Percentiles rank a stretch among this genome's conserved stretches.
phyloP scores from a whole-genome alignment of 2,888 invertebrate species.

The Philereme vetulata region DNA sequence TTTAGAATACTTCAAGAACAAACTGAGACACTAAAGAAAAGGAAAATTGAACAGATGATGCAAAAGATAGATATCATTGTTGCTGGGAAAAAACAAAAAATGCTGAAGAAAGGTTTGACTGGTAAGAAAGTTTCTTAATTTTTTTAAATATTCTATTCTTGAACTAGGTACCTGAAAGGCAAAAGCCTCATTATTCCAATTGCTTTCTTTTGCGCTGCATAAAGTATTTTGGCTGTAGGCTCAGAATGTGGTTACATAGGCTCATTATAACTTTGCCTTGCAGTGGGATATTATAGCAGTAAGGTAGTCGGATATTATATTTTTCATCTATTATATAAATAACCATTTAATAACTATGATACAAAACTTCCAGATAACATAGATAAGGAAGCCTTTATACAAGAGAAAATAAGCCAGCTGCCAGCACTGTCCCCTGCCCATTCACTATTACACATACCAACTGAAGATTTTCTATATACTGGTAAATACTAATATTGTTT shows the following conservation, averaged over 20 bases:
- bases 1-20: conserved; percentile 70
- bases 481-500: conserved; percentile 46
- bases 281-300: no score
- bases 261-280: no score
- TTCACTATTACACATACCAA: conserved; percentile 88
- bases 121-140: conserved; percentile 38
- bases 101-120: conserved; percentile 77
- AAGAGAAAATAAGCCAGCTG: conserved; percentile 88
- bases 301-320: no score
- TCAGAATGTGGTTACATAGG: no score
- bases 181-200: no score
- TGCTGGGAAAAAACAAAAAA: conserved; percentile 89
- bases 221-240: no score
- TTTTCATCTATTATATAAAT: no score
- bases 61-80: conserved; percentile 89
- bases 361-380: conserved; percentile 66
- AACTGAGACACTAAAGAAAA: conserved; percentile 74
- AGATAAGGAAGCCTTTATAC: conserved; percentile 83
- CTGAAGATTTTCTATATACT: conserved; percentile 75
- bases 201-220: no score
- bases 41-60: conserved; percentile 85
- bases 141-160: no score
- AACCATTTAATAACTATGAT: no score
- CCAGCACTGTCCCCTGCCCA: conserved; percentile 84
- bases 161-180: no score